A percentile compares a stretch with the other conserved stretches of the same genome.
phyloP scores from a whole-genome alignment of 2,113 vertebrate species.

The Uria lomvia region DNA sequence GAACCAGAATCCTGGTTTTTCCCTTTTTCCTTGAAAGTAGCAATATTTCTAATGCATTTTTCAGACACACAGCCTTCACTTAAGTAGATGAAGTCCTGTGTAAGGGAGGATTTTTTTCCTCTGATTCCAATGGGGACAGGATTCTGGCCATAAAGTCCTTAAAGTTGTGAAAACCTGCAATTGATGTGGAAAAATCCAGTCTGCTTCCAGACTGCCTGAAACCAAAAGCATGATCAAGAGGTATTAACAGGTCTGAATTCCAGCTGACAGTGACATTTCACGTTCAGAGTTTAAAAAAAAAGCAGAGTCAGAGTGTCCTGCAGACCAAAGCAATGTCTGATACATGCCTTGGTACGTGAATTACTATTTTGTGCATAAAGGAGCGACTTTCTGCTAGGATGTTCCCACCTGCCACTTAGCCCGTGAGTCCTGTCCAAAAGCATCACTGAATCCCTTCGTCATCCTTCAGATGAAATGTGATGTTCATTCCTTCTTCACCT shows the following conservation, averaged over 20 bases:
- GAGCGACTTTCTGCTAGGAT: neutral
- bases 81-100: neutral
- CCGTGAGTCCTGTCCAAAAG: neutral
- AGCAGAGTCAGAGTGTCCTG: neutral
- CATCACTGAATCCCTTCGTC: neutral
- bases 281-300: neutral
- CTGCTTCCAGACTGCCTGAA: neutral
- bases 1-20: neutral
- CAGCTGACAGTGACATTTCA: neutral
- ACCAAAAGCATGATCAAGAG: neutral
- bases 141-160: neutral
- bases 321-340: neutral
- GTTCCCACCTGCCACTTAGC: neutral
- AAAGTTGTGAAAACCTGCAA: neutral
- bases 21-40: neutral
- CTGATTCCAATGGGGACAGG: neutral
- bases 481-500: neutral
- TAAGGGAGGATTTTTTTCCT: neutral
- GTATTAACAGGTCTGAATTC: neutral
- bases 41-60: neutral
- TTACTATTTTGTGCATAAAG: neutral
- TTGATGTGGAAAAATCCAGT: neutral
- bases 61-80: neutral
- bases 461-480: neutral
- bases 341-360: neutral